Evolutionary conservation across 2,888 invertebrate genomes (phyloP), one percentile per base, ranked within the genome.

Genomic region (Corbicula japonica): DNA sequence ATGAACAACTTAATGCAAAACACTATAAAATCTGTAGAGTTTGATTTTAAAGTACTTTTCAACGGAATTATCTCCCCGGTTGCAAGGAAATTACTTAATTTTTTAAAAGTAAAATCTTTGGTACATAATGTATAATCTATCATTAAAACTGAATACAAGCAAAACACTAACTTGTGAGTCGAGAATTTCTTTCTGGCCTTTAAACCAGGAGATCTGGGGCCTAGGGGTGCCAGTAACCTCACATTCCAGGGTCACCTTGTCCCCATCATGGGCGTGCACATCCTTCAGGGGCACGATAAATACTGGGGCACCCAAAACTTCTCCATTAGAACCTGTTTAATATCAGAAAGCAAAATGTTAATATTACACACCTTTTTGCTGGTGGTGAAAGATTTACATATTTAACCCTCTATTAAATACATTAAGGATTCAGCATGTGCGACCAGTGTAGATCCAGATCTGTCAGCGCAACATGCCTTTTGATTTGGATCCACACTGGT

Each of bases 131-230:
- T n/a, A n/a, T n/a, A 15, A 41, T 12, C 8, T 41, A 41, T 12
- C 41, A 48, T 5, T 52, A 21, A 34, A 61, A 12, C 18, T 34
- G 6, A 65, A 32, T 4, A 10, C 5, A 2, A 18, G n/a, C 2
- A 34, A 1, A 60, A 63, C 44, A 30, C 50, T 54, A 72, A 87
- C 91, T 87, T 88, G 88, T 44, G 87, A 88, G 84, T 89, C 90
- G 8, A 87, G 77, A 28, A 91, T 87, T 80, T 90, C 90, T 44
- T 76, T 79, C 10, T 86, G 86, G 52, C 90, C 89, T 61, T 86
- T 88, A 65, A 72, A 84, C 91, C 91, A 91, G 26, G 89, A 86
- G 56, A 90, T 86, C 75, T 90, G 89, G 32, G 91, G 91, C 28
- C 88, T 82, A 48, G 91, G 91, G 35, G 85, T 80, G 2, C 91